Conservation (phyloP, 2,113 vertebrate genomes). For the Trichechus manatus region DNA sequence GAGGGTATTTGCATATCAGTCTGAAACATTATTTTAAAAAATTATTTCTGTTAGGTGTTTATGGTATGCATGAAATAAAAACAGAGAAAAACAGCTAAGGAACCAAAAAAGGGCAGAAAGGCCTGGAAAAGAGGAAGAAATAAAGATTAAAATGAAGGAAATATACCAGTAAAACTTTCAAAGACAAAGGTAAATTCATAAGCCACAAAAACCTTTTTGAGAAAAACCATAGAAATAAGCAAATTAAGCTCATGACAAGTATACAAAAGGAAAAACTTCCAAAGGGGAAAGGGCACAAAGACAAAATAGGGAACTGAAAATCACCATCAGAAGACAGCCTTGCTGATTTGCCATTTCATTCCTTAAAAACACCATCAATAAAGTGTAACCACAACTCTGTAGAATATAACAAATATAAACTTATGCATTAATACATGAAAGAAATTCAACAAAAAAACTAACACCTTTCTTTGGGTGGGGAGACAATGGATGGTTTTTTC, state of each 20-base stretch:
- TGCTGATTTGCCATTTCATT: conserved; percentile 51
- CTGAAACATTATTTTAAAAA: neutral
- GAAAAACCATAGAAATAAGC: neutral
- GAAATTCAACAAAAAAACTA: neutral
- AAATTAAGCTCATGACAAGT: neutral
- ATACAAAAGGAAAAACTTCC: neutral
- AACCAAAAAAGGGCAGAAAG: neutral
- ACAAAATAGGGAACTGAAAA: conserved; percentile 23
- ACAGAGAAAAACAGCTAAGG: neutral
- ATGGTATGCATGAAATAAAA: conserved; percentile 32
- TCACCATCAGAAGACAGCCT: neutral
- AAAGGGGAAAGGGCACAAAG: neutral
- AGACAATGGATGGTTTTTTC: neutral
- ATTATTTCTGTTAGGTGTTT: conserved; percentile 3
- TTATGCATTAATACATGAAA: conserved; percentile 3
- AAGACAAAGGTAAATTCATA: conserved; percentile 3
- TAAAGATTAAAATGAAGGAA: conserved; percentile 14
- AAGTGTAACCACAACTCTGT: neutral
- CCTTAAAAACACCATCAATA: conserved; percentile 23
- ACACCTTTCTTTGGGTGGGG: neutral
- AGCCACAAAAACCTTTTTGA: neutral
- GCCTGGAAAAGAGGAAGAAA: neutral
- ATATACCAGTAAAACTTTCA: neutral
- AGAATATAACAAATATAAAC: conserved; percentile 33
- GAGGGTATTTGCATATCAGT: neutral